A percentile compares a stretch with the other conserved stretches of the same genome.
These are phyloP conservation scores for Standfussiana lucernea DNA, from an alignment of 2,888 invertebrate genomes.

Conservation along the genomic window DNA sequence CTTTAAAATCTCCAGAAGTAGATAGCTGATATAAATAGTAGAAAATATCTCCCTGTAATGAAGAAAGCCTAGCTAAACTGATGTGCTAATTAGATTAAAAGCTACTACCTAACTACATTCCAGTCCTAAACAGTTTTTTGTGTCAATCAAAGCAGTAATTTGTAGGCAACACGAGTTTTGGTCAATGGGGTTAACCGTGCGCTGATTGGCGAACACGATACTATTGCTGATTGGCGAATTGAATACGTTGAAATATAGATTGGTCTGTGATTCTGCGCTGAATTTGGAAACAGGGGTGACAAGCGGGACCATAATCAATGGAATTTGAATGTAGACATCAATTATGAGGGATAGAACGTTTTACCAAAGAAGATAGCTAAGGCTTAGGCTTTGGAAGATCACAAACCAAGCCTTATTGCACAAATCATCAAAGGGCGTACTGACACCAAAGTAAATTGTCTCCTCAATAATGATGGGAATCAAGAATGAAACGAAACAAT, in stretches of 20 bases:
- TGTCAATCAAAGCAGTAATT: slow-evolving; percentile 36
- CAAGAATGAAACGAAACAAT: neutral
- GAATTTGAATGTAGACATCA: too few species aligned
- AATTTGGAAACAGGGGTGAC: neutral
- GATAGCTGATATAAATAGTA: neutral
- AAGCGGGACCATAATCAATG: neutral
- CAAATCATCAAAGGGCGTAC: neutral
- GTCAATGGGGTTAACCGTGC: slow-evolving; percentile 52
- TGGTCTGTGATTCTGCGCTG: neutral
- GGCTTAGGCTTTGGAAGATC: neutral
- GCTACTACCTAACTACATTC: slow-evolving; percentile 19
- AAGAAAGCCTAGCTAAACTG: neutral
- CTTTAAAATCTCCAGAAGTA: neutral
- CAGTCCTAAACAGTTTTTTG: slow-evolving; percentile 36
- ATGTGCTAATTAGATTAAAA: slow-evolving; percentile 6
- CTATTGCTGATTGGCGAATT: slow-evolving; percentile 47
- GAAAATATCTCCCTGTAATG: neutral
- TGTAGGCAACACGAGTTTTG: slow-evolving; percentile 38
- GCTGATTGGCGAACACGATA: slow-evolving; percentile 37
- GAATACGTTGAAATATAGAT: slow-evolving; percentile 2
- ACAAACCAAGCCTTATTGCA: neutral
- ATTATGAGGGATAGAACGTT: neutral
- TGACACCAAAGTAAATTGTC: neutral
- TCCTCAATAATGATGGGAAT: neutral
- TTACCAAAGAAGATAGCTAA: neutral